phyloP scores from a whole-genome alignment of 2,888 invertebrate species.

The Macrosiphum euphorbiae region DNA sequence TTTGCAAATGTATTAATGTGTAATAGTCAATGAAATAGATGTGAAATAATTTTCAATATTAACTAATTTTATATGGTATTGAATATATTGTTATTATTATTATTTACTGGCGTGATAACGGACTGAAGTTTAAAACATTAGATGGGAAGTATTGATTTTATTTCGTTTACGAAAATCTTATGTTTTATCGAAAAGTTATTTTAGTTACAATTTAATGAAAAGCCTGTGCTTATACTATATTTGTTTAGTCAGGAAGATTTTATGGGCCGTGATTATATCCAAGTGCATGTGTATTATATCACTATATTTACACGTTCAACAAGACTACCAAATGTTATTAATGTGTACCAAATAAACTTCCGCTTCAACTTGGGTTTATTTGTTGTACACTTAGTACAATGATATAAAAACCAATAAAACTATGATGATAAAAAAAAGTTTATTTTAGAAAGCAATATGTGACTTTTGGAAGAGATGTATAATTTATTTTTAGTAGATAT shows the following conservation, averaged over 20 bases:
- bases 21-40: not conserved
- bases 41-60: not conserved
- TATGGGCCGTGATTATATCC: not conserved
- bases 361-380: constrained; percentile 7
- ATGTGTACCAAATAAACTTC: constrained; percentile 50
- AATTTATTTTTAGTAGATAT: not conserved
- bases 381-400: not conserved
- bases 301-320: constrained; percentile 37
- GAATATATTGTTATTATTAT: not conserved
- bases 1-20: not conserved
- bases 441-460: not conserved
- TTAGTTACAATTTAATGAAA: not conserved
- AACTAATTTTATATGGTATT: not conserved
- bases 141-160: not conserved
- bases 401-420: not conserved
- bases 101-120: not conserved
- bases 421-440: constrained; percentile 8
- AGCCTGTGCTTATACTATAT: constrained; percentile 2
- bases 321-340: constrained; percentile 37
- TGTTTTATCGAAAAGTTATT: constrained; percentile 24
- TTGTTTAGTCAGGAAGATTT: constrained; percentile 29
- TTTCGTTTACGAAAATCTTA: constrained; percentile 8
- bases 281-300: not conserved
- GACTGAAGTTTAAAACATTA: not conserved
- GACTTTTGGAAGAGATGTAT: not conserved